Conservation (phyloP, 2,113 vertebrate species). For the Tringa solitaria region DNA sequence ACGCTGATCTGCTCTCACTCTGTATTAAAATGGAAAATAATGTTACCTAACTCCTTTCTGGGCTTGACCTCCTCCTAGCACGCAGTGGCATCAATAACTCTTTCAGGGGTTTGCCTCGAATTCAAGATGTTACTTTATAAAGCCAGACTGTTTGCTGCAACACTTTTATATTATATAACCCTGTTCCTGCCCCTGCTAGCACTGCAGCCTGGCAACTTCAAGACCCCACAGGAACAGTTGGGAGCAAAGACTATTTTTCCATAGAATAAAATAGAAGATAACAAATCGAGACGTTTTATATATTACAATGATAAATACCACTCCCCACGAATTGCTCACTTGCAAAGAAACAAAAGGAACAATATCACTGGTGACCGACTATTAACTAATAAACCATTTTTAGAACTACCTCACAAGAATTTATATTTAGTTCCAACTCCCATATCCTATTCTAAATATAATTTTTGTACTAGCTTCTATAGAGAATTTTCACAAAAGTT, state of each 20-base stretch:
- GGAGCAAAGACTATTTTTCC: not conserved
- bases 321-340: not conserved
- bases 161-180: not conserved
- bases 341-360: constrained; percentile 3
- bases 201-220: not conserved
- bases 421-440: constrained; percentile 42
- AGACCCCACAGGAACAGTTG: not conserved
- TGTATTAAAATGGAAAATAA: constrained; percentile 65
- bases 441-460: constrained; percentile 5
- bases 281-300: constrained; percentile 12
- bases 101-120: constrained; percentile 17
- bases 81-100: not conserved
- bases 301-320: constrained; percentile 11
- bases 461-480: not conserved
- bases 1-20: constrained; percentile 92
- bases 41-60: constrained; percentile 7
- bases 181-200: not conserved
- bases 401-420: not conserved
- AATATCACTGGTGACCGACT: constrained; percentile 5
- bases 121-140: constrained; percentile 23
- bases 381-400: constrained; percentile 12
- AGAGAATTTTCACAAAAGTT: not conserved
- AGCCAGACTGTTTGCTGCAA: constrained; percentile 12
- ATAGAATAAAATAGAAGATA: not conserved
- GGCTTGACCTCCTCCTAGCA: constrained; percentile 10